These are phyloP conservation scores for Cynoglossus semilaevis DNA, from an alignment of 2,113 vertebrate species.

Conservation along the genomic window DNA sequence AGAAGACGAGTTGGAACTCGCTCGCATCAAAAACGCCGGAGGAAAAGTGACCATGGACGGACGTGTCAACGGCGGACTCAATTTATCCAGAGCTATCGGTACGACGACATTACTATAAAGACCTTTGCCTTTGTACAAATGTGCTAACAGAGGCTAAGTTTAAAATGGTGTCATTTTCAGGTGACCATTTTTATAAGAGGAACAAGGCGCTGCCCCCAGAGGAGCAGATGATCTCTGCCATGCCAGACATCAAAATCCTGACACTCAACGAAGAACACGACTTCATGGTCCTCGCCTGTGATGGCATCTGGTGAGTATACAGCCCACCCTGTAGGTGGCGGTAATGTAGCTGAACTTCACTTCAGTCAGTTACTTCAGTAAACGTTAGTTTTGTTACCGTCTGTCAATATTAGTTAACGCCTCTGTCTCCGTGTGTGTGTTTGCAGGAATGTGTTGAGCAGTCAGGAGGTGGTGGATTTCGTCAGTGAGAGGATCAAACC, in stretches of 20 bases:
- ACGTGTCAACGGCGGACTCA: conserved; percentile 94
- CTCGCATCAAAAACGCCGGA: conserved; percentile 95
- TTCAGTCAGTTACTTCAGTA: not conserved
- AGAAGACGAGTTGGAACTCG: conserved; percentile 92
- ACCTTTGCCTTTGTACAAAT: not conserved
- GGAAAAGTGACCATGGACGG: conserved; percentile 99
- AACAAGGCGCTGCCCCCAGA: conserved; percentile 92
- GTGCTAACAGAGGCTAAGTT: not conserved
- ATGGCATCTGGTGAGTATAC: conserved; percentile 89
- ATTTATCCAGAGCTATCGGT: conserved; percentile 97
- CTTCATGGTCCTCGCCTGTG: conserved; percentile 98
- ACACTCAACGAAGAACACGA: conserved; percentile 92
- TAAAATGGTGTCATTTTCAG: conserved; percentile 59
- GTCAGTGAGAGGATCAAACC: conserved; percentile 88
- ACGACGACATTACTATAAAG: not conserved
- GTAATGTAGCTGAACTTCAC: not conserved
- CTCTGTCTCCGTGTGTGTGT: not conserved
- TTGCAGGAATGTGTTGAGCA: conserved; percentile 98
- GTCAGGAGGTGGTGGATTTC: conserved; percentile 98
- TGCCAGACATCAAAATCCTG: conserved; percentile 94
- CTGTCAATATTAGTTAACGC: too few species aligned
- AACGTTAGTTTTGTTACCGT: too few species aligned
- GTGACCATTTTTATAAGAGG: conserved; percentile 98
- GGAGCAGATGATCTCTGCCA: conserved; percentile 97
- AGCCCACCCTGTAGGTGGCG: too few species aligned